Evolutionary conservation across 1,140 invertebrate genomes (phyloP), one percentile per base, ranked within the genome.

Genomic region (Andricus grossulariae): DNA sequence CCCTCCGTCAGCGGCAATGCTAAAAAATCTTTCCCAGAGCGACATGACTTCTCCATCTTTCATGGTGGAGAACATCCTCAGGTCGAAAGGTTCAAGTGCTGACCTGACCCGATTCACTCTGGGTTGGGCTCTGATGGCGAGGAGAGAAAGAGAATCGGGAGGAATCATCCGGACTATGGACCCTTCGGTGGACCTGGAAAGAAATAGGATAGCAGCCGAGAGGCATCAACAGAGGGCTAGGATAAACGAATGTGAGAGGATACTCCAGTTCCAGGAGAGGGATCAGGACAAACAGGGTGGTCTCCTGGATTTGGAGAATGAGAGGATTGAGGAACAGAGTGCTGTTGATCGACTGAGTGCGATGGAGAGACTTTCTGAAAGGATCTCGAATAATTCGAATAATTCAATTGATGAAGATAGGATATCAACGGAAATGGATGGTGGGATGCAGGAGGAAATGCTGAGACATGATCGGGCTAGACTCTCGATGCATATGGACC

Each of bases 51-150:
- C 91, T 82, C 91, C 91, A 11, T 91, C 91, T 11, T 93, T 93
- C 79, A 85, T 93, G 16, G 92, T 93, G 88, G 92, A 93, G 83
- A 93, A 93, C 82, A 84, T 93, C 19, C 87, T 93, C 32, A 89
- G 92, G 78, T 92, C 91, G 78, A 91, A 91, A 80, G 83, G 85
- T 19, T 81, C 90, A 25, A 81, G 85, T 15, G 83, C 85, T 50
- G 88, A 90, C 21, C 85, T 91, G 18, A 89, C 88, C 16, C 90
- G 89, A 45, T 54, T 91, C 74, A 92, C 90, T 54, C 85, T 92
- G 25, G 91, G 90, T 74, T 89, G 89, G 89, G 87, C 89, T 78
- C 32, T 90, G 66, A 87, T 91, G 72, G 89, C 88, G 5, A 76
- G 88, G 18, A 84, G 90, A 0, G 89, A 90, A 77, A 80, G 88